Percentiles rank a stretch among this genome's conserved stretches.
Conservation (phyloP, 2,797 vertebrate species). For the Hafferia zeledoni region DNA sequence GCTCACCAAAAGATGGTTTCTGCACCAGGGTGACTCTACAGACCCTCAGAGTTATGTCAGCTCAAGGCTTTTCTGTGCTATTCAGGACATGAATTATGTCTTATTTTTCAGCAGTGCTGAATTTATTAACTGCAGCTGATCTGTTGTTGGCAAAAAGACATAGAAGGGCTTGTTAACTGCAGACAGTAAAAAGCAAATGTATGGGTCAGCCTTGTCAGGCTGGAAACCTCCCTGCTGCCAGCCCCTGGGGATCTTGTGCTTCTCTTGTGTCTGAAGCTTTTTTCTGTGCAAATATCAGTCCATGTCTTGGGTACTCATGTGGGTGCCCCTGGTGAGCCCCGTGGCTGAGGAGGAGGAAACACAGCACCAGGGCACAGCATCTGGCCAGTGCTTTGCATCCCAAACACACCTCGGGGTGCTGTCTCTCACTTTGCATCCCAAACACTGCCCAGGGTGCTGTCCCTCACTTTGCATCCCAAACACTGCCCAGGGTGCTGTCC, state of each 20-base stretch:
- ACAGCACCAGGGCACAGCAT: not conserved
- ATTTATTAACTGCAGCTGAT: conserved; percentile 46
- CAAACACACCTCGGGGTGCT: not conserved
- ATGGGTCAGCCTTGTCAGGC: not conserved
- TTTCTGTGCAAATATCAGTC: not conserved
- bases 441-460: not conserved
- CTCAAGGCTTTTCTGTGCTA: not conserved
- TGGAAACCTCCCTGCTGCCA: not conserved
- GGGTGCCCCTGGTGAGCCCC: not conserved
- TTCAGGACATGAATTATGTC: not conserved
- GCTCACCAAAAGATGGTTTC: accelerated
- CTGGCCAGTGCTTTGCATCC: not conserved
- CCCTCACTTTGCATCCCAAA: not conserved
- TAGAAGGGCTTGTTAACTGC: not conserved
- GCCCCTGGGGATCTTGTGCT: not conserved
- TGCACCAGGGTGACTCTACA: not conserved
- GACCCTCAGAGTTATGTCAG: not conserved
- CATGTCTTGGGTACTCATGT: accelerated
- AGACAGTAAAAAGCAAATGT: not conserved
- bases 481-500: not conserved
- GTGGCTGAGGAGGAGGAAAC: not conserved
- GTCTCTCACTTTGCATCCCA: not conserved
- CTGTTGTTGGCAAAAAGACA: not conserved
- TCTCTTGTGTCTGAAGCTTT: not conserved
- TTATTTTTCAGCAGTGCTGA: not conserved